Conservation (phyloP, 2,797 vertebrate species). For the Scolopax bukidnonensis region DNA sequence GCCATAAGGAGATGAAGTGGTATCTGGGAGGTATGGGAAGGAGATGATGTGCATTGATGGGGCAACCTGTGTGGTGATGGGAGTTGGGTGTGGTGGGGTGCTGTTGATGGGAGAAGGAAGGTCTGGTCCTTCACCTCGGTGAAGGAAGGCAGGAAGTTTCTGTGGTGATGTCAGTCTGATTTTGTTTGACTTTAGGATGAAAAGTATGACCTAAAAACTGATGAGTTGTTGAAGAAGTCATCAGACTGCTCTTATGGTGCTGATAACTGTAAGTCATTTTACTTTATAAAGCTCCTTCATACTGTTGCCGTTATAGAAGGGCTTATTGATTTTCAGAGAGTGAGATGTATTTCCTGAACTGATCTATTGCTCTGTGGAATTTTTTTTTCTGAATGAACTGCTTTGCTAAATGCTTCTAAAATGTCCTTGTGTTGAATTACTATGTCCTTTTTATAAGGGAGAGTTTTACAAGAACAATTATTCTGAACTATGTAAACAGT, state of each 20-base stretch:
- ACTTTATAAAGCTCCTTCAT: not conserved
- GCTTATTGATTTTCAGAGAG: not conserved
- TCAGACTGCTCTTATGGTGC: not conserved
- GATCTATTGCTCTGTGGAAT: not conserved
- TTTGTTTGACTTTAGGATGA: not conserved
- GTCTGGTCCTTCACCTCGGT: not conserved
- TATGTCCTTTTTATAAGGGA: not conserved
- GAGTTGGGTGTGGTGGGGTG: not conserved
- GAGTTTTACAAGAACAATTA: not conserved
- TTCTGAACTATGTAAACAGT: not conserved
- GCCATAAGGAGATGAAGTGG: not conserved
- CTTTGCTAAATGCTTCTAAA: not conserved
- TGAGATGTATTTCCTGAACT: not conserved
- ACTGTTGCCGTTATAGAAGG: not conserved
- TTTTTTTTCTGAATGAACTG: not conserved
- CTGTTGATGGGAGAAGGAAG: not conserved
- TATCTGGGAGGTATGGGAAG: not conserved
- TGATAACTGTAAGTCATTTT: not conserved
- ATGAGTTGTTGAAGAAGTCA: not conserved
- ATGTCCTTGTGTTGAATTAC: not conserved
- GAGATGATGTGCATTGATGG: too few relatives aligned
- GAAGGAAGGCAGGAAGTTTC: not conserved
- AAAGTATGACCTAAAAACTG: not conserved
- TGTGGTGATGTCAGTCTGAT: not conserved
- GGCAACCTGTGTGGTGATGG: accelerated